These are phyloP conservation scores for Cisticola juncidis DNA, from an alignment of 2,113 vertebrate genomes.

Conservation along the genomic window DNA sequence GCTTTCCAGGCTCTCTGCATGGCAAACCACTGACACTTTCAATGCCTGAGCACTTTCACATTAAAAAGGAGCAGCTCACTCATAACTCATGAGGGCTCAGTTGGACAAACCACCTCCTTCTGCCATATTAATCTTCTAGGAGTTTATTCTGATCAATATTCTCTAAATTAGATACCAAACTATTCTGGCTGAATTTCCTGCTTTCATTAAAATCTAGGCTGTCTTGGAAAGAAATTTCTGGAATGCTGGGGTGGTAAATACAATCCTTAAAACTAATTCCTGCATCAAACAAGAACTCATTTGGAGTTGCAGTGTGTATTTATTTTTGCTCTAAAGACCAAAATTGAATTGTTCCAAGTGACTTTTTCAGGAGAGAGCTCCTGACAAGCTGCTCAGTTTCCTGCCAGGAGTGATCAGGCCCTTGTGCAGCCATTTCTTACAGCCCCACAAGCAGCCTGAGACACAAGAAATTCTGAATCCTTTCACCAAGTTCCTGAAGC, in stretches of 20 bases:
- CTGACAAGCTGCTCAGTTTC: background rate
- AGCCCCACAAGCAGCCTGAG: background rate
- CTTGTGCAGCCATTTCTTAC: background rate
- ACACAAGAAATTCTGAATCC: background rate
- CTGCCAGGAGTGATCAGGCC: background rate
- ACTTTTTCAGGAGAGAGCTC: background rate
- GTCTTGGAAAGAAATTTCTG: background rate
- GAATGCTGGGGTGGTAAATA: background rate
- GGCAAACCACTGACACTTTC: constrained; percentile 31
- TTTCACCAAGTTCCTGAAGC: background rate
- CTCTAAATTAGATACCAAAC: background rate
- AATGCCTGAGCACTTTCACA: background rate
- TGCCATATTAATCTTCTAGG: background rate
- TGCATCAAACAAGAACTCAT: background rate
- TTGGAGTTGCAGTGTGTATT: background rate
- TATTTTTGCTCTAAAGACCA: background rate
- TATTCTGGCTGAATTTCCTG: background rate
- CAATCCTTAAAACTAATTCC: background rate
- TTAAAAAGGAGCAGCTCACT: background rate
- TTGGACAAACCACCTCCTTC: background rate
- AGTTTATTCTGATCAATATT: background rate
- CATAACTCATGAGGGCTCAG: background rate
- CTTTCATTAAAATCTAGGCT: background rate
- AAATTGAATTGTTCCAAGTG: background rate
- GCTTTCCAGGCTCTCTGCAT: background rate